Percentiles rank a stretch among this genome's conserved stretches.
Evolutionary conservation across 2,888 invertebrate genomes (phyloP).

Genomic region (Rotaria sp.): DNA sequence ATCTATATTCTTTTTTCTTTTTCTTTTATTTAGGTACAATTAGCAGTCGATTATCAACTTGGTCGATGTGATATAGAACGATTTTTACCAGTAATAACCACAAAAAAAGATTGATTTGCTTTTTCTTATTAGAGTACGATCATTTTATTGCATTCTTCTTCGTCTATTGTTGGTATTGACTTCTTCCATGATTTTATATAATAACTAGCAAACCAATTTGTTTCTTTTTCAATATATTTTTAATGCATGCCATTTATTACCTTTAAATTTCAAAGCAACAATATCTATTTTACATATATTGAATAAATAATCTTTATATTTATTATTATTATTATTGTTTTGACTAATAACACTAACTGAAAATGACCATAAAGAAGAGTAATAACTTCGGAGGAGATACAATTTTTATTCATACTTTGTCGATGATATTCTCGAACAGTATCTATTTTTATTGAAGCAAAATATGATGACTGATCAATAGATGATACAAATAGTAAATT

Average conservation of each 20-base stretch:
- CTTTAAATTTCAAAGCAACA: neutral
- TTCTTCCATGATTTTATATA: neutral
- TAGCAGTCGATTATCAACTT: slow-evolving; percentile 16
- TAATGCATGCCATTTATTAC: neutral
- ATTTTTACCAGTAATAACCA: neutral
- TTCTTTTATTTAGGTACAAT: neutral
- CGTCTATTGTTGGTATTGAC: neutral
- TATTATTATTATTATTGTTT: no score
- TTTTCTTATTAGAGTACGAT: neutral
- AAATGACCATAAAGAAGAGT: no score
- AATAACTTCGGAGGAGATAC: no score
- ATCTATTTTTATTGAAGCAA: no score
- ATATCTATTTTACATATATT: neutral
- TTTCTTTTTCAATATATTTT: neutral
- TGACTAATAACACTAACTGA: no score
- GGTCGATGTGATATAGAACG: neutral
- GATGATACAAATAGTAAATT: no score
- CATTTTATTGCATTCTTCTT: neutral
- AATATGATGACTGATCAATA: no score
- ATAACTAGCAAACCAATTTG: neutral
- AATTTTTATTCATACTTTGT: no score
- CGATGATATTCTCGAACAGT: no score
- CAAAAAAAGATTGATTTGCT: neutral
- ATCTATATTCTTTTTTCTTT: no score
- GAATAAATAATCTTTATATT: neutral